These are phyloP conservation scores for Thermophis baileyi DNA, from an alignment of 2,113 vertebrate genomes.

Conservation along the genomic window DNA sequence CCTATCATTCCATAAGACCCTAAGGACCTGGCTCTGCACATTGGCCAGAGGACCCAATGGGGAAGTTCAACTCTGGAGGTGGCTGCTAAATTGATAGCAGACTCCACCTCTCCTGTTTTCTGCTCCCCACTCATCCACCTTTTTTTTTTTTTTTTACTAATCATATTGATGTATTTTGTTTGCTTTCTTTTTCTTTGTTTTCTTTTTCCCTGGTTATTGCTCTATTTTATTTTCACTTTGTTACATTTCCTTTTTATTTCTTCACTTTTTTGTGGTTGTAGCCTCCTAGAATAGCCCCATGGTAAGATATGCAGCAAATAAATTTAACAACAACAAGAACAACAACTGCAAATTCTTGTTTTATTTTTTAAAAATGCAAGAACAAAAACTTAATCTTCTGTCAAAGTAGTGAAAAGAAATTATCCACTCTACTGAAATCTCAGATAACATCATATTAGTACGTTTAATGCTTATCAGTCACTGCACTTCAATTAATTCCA, in stretches of 20 bases:
- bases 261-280: not conserved
- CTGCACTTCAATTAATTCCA: conserved; percentile 20
- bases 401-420: not conserved
- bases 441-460: not conserved
- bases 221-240: not conserved
- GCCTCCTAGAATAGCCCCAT: not conserved
- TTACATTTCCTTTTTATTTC: not conserved
- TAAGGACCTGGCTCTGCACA: not conserved
- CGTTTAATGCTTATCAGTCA: not conserved
- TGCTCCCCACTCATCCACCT: not conserved
- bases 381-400: fast-evolving
- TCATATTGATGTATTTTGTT: not conserved
- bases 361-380: not conserved
- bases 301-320: not conserved
- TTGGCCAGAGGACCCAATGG: not conserved
- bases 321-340: not conserved
- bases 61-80: too few species aligned
- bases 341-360: not conserved
- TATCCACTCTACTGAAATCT: not conserved
- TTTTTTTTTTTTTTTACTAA: not conserved
- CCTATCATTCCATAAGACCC: not conserved
- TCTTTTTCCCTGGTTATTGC: not conserved
- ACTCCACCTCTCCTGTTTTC: not conserved
- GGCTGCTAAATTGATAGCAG: too few species aligned
- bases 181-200: not conserved